Percentiles rank a stretch among this genome's conserved stretches.
Conservation (phyloP, 2,888 invertebrate species). For the Archips crataeganus region DNA sequence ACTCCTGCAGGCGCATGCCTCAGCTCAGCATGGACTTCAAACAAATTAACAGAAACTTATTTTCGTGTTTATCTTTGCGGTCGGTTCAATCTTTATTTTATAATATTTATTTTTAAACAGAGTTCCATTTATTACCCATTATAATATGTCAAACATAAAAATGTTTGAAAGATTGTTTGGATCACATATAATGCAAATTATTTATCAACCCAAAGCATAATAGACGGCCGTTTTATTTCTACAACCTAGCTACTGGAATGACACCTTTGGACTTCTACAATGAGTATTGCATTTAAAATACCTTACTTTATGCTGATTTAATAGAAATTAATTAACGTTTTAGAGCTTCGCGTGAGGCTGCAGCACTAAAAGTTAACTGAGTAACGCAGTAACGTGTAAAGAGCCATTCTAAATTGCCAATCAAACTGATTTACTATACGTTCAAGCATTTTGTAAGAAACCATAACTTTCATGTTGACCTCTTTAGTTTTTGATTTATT, state of each 20-base stretch:
- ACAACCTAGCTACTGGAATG: background rate
- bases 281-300: background rate
- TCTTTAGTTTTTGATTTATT: background rate
- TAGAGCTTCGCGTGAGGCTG: background rate
- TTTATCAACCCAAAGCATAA: too few species aligned
- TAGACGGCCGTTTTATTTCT: background rate
- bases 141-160: too few species aligned
- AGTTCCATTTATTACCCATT: too few species aligned
- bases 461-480: background rate
- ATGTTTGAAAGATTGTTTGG: too few species aligned
- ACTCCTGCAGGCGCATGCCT: too few species aligned
- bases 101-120: too few species aligned
- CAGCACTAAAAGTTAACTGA: background rate
- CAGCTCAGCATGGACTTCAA: too few species aligned
- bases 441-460: slow-evolving; percentile 2
- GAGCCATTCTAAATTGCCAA: slow-evolving; percentile 2
- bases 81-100: too few species aligned
- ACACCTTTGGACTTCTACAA: background rate
- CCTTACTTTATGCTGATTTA: background rate
- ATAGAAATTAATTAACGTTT: background rate
- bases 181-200: too few species aligned
- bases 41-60: too few species aligned
- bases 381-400: background rate
- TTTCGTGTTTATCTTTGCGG: too few species aligned
- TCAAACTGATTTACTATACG: background rate